Base-by-base conservation (phyloP, 1,140 invertebrate genomes). In the Drosophila saltans region DNA sequence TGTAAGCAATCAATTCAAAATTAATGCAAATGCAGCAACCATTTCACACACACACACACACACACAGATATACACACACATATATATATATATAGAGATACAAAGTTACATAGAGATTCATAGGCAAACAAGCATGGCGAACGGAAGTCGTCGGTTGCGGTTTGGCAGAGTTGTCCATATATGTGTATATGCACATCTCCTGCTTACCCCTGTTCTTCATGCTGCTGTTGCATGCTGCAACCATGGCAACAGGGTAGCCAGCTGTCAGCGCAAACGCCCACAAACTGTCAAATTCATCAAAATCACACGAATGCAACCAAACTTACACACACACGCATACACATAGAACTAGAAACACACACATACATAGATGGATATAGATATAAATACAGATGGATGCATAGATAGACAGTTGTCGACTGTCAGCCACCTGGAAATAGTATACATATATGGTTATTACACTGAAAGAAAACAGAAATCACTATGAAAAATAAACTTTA, bases 221-320 rank as follows among this genome's bases (percentile, higher is more conserved):
- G 16, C 16, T 26, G 45, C 24, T 52, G 45, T 52, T 52, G 45
- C 45, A 52, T 52, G 45, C 45, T 52, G 45, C 45, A 52, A 52
- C 45, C 84, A 86, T 89, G 84, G 76, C 80, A 72, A 78, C 80
- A 72, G 77, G 73, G 72, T 69, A 75, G 73, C 74, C 75, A 86
- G 86, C 81, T 90, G 88, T 90, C 88, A 90, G 80, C 82, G 86
- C 78, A 83, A 90, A 90, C 88, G 88, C 88, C 88, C 88, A 90
- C 86, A 90, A 76, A 90, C 88, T 90, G 88, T 90, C 88, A 90
- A 90, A 90, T 90, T 90, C 82, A 90, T 90, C 88, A 90, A 90
- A 90, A 90, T 90, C 88, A 80, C 88, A 90, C 88, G 80, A 90
- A 76, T 86, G 73, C 74, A 75, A 84, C 80, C 74, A 72, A 64